phyloP scores from a whole-genome alignment of 2,888 invertebrate genomes.

The Zaprionus lineosus region DNA sequence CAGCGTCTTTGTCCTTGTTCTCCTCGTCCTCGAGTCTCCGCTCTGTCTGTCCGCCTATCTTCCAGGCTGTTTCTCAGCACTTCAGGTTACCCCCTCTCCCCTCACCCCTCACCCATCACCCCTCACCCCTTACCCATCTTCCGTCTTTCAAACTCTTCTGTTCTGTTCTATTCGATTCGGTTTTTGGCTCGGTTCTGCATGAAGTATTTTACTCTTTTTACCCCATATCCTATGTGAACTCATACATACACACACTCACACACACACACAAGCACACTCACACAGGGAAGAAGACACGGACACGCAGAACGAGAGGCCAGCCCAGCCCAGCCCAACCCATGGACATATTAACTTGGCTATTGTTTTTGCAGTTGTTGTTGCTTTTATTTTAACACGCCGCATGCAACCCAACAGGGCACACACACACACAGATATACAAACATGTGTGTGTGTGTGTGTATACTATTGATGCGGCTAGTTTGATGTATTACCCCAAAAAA shows the following conservation, averaged over 20 bases:
- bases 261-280: constrained; percentile 8
- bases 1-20: constrained; percentile 9
- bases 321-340: no score
- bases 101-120: no score
- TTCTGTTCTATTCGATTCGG: constrained; percentile 52
- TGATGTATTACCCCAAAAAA: constrained; percentile 80
- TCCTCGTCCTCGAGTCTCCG: constrained; percentile 27
- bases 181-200: constrained; percentile 72
- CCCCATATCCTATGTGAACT: constrained; percentile 33
- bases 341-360: constrained; percentile 74
- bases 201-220: constrained; percentile 77
- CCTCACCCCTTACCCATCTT: no score
- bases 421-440: constrained; percentile 16
- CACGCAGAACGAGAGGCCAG: constrained; percentile 6
- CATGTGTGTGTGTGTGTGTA: constrained; percentile 49
- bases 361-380: constrained; percentile 73
- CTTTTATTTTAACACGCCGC: constrained; percentile 75
- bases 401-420: constrained; percentile 57
- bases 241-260: constrained; percentile 1
- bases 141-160: no score
- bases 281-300: constrained; percentile 22
- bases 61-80: constrained; percentile 5
- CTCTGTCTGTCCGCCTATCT: no score
- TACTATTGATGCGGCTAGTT: constrained; percentile 81
- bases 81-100: no score